phyloP scores from a whole-genome alignment of 2,797 vertebrate genomes.

The Botia kubotai region DNA sequence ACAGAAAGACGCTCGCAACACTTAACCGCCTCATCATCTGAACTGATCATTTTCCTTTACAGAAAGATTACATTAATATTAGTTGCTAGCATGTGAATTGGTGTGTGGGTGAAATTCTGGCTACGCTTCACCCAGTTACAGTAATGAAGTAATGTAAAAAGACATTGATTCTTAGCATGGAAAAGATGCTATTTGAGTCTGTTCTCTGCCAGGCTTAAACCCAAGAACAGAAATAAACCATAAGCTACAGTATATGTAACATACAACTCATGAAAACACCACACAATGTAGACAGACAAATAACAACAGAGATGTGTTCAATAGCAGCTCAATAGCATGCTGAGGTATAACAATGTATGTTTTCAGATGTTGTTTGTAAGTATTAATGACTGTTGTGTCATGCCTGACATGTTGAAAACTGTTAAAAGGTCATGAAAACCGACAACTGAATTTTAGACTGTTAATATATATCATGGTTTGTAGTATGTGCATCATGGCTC shows the following conservation, averaged over 20 bases:
- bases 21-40: constrained; percentile 9
- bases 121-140: not conserved
- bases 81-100: not conserved
- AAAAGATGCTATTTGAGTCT: not conserved
- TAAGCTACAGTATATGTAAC: not conserved
- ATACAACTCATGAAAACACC: not conserved
- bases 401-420: constrained; percentile 13
- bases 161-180: not conserved
- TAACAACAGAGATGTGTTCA: constrained; percentile 27
- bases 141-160: not conserved
- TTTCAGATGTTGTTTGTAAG: not conserved
- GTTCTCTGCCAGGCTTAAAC: not conserved
- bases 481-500: no score
- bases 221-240: constrained; percentile 11
- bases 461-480: no score
- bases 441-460: constrained; percentile 1
- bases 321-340: constrained; percentile 17
- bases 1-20: not conserved
- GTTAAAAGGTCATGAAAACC: constrained; percentile 24
- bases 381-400: constrained; percentile 12
- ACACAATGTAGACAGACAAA: not conserved
- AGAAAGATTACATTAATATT: not conserved
- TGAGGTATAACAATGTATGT: constrained; percentile 4
- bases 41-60: not conserved
- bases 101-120: not conserved